phyloP scores from a whole-genome alignment of 2,797 vertebrate species.

The Rhyacichthys aspro region DNA sequence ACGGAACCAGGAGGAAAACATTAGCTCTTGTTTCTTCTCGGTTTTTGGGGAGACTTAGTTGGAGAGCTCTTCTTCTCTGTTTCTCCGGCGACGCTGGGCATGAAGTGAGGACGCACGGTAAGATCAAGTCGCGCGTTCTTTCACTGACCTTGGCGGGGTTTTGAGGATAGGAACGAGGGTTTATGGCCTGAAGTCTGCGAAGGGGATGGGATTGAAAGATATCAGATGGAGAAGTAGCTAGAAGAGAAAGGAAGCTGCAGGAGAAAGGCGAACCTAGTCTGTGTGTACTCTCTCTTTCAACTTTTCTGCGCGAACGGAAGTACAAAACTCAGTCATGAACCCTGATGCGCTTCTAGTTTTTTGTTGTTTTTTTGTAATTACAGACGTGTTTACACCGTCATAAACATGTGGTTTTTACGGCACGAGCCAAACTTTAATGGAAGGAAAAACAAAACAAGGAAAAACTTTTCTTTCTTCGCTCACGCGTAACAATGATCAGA shows the following conservation, averaged over 20 bases:
- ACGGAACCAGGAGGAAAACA: conserved; percentile 39
- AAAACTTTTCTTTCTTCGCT: no score
- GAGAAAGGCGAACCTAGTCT: not conserved
- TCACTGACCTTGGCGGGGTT: not conserved
- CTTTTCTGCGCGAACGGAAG: not conserved
- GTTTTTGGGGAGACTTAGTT: conserved; percentile 7
- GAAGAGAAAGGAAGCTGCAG: conserved; percentile 30
- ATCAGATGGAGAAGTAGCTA: conserved; percentile 14
- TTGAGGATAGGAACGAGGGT: not conserved
- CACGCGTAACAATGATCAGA: no score
- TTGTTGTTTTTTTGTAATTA: no score
- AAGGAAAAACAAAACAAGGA: no score
- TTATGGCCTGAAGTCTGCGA: conserved; percentile 2
- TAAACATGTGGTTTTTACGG: no score
- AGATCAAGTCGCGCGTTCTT: not conserved
- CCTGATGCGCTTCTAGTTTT: not conserved
- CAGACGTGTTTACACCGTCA: no score
- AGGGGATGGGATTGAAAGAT: conserved; percentile 32
- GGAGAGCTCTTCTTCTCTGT: not conserved
- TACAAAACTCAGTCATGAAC: no score
- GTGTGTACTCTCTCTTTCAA: not conserved
- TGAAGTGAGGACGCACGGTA: conserved; percentile 35
- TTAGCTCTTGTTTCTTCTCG: conserved; percentile 14
- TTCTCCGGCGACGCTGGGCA: not conserved
- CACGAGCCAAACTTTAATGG: no score